Percentiles rank a stretch among this genome's conserved stretches.
Evolutionary conservation across 2,797 vertebrate species (phyloP).

Genomic region (Ptychadena robeensis): DNA sequence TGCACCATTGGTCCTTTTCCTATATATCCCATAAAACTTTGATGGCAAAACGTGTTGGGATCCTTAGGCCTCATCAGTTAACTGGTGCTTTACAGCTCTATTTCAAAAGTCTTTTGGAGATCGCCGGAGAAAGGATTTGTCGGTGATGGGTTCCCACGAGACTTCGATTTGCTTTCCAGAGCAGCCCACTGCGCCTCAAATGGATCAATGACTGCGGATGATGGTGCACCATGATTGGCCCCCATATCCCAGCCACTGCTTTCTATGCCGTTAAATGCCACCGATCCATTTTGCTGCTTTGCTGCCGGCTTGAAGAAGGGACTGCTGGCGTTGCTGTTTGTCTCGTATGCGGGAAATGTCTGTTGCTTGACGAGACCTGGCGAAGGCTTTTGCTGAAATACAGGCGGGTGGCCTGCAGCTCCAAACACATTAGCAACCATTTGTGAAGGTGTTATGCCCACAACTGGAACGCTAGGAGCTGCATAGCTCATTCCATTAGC

Average conservation of each 20-base stretch:
- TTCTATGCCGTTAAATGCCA: constrained; percentile 74
- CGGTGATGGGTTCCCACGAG: constrained; percentile 91
- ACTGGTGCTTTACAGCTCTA: constrained; percentile 85
- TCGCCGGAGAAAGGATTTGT: constrained; percentile 98
- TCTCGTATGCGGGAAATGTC: constrained; percentile 73
- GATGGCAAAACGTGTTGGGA: constrained; percentile 32
- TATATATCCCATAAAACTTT: constrained; percentile 56
- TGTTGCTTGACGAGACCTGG: constrained; percentile 76
- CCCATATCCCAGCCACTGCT: constrained; percentile 70
- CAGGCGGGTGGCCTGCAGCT: constrained; percentile 83
- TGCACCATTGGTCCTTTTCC: constrained; percentile 32
- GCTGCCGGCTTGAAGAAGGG: constrained; percentile 74
- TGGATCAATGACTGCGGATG: constrained; percentile 79
- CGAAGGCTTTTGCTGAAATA: constrained; percentile 74
- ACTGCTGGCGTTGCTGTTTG: constrained; percentile 71
- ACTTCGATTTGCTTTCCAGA: constrained; percentile 87
- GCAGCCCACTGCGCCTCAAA: constrained; percentile 98
- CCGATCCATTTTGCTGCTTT: constrained; percentile 85
- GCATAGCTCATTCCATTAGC: constrained; percentile 88
- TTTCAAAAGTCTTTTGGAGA: constrained; percentile 98
- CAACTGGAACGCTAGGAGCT: constrained; percentile 86
- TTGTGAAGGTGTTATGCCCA: constrained; percentile 96
- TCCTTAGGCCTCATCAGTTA: constrained; percentile 22
- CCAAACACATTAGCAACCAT: constrained; percentile 97
- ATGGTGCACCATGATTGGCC: constrained; percentile 68